These are phyloP conservation scores for Ferrisia virgata DNA, from an alignment of 2,888 invertebrate species.

Conservation along the genomic window DNA sequence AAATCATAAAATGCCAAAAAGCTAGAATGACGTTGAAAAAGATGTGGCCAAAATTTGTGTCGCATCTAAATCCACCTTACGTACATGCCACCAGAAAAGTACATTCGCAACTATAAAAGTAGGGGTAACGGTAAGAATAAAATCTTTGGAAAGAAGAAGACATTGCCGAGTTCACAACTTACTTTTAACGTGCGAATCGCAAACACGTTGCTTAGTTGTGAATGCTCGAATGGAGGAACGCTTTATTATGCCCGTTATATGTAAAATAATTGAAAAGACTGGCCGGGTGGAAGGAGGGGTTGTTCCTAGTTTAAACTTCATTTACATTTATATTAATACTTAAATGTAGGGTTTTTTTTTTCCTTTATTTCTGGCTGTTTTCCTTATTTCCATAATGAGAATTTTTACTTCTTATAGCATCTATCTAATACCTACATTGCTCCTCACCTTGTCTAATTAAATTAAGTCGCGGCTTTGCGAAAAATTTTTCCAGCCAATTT, in stretches of 20 bases:
- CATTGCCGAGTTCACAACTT: background rate
- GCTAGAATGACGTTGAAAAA: background rate
- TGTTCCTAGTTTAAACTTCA: conserved; percentile 35
- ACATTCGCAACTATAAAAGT: background rate
- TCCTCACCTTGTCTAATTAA: background rate
- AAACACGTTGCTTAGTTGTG: background rate
- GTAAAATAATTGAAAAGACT: background rate
- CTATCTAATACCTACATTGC: too few relatives aligned
- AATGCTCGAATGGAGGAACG: conserved; percentile 2
- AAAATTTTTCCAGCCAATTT: conserved; percentile 3
- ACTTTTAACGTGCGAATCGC: conserved; percentile 4
- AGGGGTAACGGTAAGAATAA: background rate
- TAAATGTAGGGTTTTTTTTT: conserved; percentile 5
- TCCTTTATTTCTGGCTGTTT: background rate
- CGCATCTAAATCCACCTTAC: background rate
- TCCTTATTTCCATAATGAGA: conserved; percentile 23
- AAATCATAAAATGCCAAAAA: background rate
- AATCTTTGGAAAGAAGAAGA: background rate
- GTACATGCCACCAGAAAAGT: background rate
- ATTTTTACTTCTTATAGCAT: conserved; percentile 14
- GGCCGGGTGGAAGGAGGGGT: background rate
- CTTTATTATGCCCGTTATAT: conserved; percentile 11
- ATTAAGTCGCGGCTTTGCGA: conserved; percentile 9
- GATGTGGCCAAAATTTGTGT: background rate
- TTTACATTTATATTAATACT: conserved; percentile 41